These are phyloP conservation scores for Orchestia grillus DNA, from an alignment of 1,140 invertebrate genomes.

Conservation along the genomic window DNA sequence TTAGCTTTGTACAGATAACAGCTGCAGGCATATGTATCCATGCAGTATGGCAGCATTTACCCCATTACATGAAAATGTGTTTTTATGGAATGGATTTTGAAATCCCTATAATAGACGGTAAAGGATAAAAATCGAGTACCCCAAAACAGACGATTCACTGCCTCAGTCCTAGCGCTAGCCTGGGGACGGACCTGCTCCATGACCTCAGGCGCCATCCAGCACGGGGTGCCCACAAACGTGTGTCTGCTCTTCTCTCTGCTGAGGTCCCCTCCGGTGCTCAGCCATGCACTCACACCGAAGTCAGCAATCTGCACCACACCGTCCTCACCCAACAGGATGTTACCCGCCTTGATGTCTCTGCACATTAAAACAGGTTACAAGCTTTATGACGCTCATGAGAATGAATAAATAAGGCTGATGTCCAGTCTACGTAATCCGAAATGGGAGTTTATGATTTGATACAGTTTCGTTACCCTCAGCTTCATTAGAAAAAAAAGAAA, in stretches of 20 bases:
- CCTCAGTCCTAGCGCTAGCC: no score
- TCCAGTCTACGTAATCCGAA: background rate
- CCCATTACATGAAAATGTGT: no score
- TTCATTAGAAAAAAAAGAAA: background rate
- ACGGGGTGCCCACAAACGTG: conserved; percentile 82
- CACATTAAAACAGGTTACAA: background rate
- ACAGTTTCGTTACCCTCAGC: background rate
- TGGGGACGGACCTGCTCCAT: conserved; percentile 93
- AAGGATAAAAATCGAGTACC: no score
- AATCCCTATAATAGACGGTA: no score
- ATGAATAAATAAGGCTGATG: background rate
- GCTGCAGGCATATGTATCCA: no score
- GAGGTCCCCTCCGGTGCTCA: conserved; percentile 90
- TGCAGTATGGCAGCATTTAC: no score
- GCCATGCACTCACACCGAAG: conserved; percentile 93
- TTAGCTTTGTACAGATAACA: no score
- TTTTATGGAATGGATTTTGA: no score
- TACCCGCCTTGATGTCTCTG: conserved; percentile 98
- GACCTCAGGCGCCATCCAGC: conserved; percentile 99
- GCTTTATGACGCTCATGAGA: background rate
- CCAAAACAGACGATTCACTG: no score
- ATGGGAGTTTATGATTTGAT: background rate
- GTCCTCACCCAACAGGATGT: conserved; percentile 97
- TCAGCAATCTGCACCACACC: conserved; percentile 98
- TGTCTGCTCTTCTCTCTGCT: conserved; percentile 87